A percentile compares a stretch with the other conserved stretches of the same genome.
Conservation (phyloP, 2,797 vertebrate species). For the Tokudaia tokunoshimensis region DNA sequence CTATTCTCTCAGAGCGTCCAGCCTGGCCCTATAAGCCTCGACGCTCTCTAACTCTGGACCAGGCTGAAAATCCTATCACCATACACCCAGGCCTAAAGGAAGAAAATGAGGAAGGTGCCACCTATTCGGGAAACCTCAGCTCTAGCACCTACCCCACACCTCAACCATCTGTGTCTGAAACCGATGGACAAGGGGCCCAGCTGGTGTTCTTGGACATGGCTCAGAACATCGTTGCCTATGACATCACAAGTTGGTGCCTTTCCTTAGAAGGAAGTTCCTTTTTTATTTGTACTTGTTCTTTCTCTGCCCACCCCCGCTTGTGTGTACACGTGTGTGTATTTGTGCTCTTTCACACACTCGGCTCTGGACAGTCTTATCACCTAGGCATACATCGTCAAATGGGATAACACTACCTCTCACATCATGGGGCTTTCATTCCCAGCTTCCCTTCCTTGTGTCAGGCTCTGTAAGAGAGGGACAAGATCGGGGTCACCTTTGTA, state of each 20-base stretch:
- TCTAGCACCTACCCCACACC: background rate
- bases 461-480: background rate
- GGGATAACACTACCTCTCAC: background rate
- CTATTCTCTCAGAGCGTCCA: slow-evolving; percentile 63
- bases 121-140: background rate
- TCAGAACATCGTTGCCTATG: background rate
- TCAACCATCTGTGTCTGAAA: background rate
- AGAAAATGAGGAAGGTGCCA: background rate
- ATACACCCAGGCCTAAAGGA: slow-evolving; percentile 1
- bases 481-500: background rate
- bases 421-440: background rate
- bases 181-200: background rate
- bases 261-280: background rate
- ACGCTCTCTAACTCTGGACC: slow-evolving; percentile 63
- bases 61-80: background rate
- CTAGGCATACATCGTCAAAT: background rate
- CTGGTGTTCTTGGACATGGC: slow-evolving; percentile 45
- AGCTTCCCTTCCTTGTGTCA: background rate
- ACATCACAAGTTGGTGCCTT: slow-evolving; percentile 22
- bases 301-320: background rate
- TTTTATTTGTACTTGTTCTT: background rate
- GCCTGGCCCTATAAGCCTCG: slow-evolving; percentile 42
- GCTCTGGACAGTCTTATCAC: background rate
- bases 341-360: background rate
- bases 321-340: too few species aligned